These are phyloP conservation scores for Phyto melanocephala DNA, from an alignment of 2,888 invertebrate genomes.

Conservation along the genomic window DNA sequence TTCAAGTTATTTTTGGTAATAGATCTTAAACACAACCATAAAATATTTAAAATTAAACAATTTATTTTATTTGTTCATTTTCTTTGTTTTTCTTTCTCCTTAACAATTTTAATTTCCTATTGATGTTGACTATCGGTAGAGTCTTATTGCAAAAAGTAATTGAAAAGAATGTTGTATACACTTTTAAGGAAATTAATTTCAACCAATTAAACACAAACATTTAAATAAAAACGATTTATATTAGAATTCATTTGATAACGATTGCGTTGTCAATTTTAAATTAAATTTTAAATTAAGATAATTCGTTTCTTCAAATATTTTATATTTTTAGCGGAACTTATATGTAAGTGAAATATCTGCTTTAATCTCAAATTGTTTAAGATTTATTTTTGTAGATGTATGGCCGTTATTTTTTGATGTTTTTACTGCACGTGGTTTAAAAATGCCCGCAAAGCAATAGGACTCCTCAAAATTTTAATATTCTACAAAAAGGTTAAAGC, in stretches of 20 bases:
- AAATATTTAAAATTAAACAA: constrained; percentile 36
- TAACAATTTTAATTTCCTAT: background rate
- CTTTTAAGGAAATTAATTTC: constrained; percentile 6
- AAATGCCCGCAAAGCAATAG: too few species aligned
- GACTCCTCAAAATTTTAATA: too few species aligned
- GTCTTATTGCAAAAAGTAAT: background rate
- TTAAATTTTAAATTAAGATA: background rate
- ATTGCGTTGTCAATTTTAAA: background rate
- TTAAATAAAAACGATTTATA: background rate
- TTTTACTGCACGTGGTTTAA: too few species aligned
- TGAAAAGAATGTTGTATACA: background rate
- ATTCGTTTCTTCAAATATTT: background rate
- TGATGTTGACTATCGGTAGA: background rate
- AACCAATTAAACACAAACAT: background rate
- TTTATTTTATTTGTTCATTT: constrained; percentile 6
- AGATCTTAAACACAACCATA: constrained; percentile 29
- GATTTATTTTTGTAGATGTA: too few species aligned
- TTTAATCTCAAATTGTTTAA: too few species aligned
- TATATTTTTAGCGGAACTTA: too few species aligned
- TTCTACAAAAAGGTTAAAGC: too few species aligned
- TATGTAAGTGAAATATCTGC: too few species aligned
- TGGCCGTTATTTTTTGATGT: too few species aligned
- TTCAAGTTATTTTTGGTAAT: constrained; percentile 1
- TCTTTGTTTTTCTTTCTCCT: background rate
- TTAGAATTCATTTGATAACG: background rate